Evolutionary conservation across 2,797 vertebrate genomes (phyloP).

Genomic region (Sebastes vulpes): DNA sequence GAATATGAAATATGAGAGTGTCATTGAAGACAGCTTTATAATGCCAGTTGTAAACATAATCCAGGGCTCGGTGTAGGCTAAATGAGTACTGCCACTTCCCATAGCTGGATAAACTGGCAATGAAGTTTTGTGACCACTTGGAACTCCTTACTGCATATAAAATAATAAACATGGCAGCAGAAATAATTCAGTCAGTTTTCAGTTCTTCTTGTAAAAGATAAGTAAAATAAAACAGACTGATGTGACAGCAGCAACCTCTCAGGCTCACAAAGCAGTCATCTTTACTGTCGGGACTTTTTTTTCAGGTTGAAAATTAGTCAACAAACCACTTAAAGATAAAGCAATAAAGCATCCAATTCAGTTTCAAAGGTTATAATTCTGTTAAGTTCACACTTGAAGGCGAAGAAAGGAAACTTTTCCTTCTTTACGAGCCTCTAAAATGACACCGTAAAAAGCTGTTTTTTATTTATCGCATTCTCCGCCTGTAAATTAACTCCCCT

Average conservation of each 20-base stretch:
- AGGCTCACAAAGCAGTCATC: background rate
- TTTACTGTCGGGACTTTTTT: constrained; percentile 25
- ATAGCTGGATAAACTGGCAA: constrained; percentile 6
- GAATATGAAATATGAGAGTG: constrained; percentile 63
- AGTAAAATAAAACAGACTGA: constrained; percentile 1
- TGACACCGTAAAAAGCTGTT: constrained; percentile 64
- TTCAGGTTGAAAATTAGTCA: constrained; percentile 32
- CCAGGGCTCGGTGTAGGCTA: constrained; percentile 15
- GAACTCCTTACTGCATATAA: background rate
- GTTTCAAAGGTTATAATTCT: constrained; percentile 61
- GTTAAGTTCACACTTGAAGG: constrained; percentile 58
- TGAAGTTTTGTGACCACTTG: constrained; percentile 14
- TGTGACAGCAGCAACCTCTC: background rate
- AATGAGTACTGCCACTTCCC: constrained; percentile 18
- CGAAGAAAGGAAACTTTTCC: constrained; percentile 66
- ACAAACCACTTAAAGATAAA: constrained; percentile 57
- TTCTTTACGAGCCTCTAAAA: constrained; percentile 76
- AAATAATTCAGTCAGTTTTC: background rate
- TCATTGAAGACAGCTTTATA: constrained; percentile 64
- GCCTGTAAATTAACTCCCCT: constrained; percentile 64
- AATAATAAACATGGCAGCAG: background rate
- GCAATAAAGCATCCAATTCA: constrained; percentile 40
- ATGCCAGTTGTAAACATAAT: constrained; percentile 54
- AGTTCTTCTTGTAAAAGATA: background rate
- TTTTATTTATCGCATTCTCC: constrained; percentile 71